Evolutionary conservation across 2,797 vertebrate genomes (phyloP), one percentile per base, ranked within the genome.

Genomic region (Poliocrania exsul): DNA sequence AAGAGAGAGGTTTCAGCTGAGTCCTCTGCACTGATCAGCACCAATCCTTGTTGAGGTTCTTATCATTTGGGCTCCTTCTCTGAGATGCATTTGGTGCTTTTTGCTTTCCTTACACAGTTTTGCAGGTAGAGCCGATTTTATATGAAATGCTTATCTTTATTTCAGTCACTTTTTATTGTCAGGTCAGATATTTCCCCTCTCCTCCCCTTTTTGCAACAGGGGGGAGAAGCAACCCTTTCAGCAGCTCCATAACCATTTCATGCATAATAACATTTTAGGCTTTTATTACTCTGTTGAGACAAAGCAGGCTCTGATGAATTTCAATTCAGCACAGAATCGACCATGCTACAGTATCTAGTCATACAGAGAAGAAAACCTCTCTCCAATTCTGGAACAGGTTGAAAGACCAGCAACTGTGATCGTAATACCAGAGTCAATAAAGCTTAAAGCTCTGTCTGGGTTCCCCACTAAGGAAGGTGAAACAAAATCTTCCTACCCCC

Each of bases 291-390:
- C 91, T 95, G 91, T 66, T 93, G 91, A 96, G 96, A 97, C 95
- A 97, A 96, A 96, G 96, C 95, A 95, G 96, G 92, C 90, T 93
- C 92, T 95, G 81, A 97, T 97, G 97, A 97, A 98, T 98, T 97
- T 97, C 95, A 97, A 91, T 97, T 97, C 95, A 82, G 88, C 69
- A 60, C 90, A 74, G 83, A 91, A 94, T 91, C 21, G 38, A 90
- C 95, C 89, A 47, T 67, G 91, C 93, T 44, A 58, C 87, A 56
- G 31, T 73, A 42, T 82, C 93, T 96, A 86, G 88, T 79, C 21
- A 67, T 21, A 97, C 35, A 92, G 74, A 84, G 92, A 86, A 88
- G 81, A 96, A 96, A 96, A 93, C 78, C 89, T 93, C 40, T 93
- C 74, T 93, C 88, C 54, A 81, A 12, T 90, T 85, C 93, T 88